These are phyloP conservation scores for Xanthia togata DNA, from an alignment of 2,888 invertebrate genomes.

Conservation along the genomic window DNA sequence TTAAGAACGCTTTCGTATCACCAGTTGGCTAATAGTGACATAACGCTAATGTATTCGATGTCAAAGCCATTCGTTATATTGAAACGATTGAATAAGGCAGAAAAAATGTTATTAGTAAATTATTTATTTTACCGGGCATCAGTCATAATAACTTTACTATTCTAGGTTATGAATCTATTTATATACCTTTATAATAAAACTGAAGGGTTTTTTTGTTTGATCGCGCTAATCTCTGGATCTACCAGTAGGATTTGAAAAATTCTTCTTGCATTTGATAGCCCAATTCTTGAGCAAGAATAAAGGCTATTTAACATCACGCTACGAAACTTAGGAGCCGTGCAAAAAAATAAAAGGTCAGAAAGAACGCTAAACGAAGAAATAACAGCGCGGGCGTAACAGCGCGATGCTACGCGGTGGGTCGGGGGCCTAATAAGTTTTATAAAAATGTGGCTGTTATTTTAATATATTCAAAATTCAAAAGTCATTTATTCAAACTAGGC, in stretches of 20 bases:
- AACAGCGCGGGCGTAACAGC: background rate
- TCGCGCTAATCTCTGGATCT: too few species aligned
- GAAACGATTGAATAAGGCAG: background rate
- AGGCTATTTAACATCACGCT: background rate
- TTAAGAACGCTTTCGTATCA: conserved; percentile 60
- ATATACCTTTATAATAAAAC: too few species aligned
- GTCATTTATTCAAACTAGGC: too few species aligned
- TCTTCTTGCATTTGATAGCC: background rate
- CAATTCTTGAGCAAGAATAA: background rate
- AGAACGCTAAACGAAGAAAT: background rate
- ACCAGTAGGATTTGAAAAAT: background rate
- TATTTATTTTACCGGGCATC: background rate
- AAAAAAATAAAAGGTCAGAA: background rate
- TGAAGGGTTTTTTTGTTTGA: too few species aligned
- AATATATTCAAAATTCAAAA: too few species aligned
- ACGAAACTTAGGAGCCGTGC: background rate
- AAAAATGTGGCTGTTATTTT: too few species aligned
- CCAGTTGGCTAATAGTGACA: conserved; percentile 48
- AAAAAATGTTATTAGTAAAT: background rate
- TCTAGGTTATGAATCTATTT: too few species aligned
- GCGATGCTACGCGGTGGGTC: background rate
- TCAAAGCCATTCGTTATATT: conserved; percentile 16
- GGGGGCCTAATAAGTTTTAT: too few species aligned
- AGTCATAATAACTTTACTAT: background rate
- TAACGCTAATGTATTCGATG: conserved; percentile 37